These are phyloP conservation scores for Cheilosia variabilis DNA, from an alignment of 2,888 invertebrate species.

Conservation along the genomic window DNA sequence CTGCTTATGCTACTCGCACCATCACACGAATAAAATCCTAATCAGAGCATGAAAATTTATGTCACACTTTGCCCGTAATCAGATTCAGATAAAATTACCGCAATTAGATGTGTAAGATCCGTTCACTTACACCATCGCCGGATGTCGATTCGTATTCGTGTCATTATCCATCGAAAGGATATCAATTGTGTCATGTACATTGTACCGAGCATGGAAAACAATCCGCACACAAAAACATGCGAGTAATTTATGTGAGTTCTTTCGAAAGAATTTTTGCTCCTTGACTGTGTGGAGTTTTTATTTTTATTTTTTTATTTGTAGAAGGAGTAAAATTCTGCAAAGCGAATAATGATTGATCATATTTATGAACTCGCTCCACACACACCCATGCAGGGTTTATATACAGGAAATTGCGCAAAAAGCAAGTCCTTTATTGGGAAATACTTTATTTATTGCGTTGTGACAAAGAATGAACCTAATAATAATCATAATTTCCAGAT, in stretches of 20 bases:
- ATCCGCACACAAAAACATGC: slow-evolving; percentile 4
- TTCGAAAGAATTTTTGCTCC: slow-evolving; percentile 22
- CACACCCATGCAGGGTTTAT: neutral
- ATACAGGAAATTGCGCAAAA: slow-evolving; percentile 9
- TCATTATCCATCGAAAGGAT: slow-evolving; percentile 29
- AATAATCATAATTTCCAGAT: slow-evolving; percentile 74
- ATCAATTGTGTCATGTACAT: slow-evolving; percentile 15
- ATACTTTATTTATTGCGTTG: slow-evolving; percentile 54
- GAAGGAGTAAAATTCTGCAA: slow-evolving; percentile 49
- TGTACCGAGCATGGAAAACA: slow-evolving; percentile 29
- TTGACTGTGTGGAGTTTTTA: slow-evolving; percentile 1
- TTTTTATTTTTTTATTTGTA: neutral
- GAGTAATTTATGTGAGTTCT: slow-evolving; percentile 61
- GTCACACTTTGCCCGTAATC: slow-evolving; percentile 45
- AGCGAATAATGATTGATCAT: slow-evolving; percentile 69
- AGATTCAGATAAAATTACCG: slow-evolving; percentile 67
- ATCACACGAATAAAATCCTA: neutral
- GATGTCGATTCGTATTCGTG: slow-evolving; percentile 38
- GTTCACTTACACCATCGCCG: slow-evolving; percentile 50
- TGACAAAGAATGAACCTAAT: slow-evolving; percentile 63
- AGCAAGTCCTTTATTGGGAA: slow-evolving; percentile 43
- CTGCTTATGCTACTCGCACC: neutral
- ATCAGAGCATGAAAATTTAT: slow-evolving; percentile 57
- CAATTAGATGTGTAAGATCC: slow-evolving; percentile 69
- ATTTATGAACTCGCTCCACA: slow-evolving; percentile 54